phyloP scores from a whole-genome alignment of 2,888 invertebrate species.

The Mayetiola destructor region DNA sequence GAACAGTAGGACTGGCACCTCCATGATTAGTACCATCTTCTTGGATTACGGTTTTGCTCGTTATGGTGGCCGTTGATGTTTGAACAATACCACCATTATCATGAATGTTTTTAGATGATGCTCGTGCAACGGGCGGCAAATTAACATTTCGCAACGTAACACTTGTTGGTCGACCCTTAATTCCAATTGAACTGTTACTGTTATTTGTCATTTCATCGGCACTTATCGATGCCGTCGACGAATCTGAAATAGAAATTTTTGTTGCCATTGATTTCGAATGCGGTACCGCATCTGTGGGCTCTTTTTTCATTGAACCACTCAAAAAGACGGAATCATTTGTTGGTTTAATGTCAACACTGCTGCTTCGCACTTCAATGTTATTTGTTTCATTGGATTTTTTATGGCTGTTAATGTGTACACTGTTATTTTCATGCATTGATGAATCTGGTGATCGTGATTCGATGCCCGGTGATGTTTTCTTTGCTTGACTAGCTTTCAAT shows the following conservation, averaged over 20 bases:
- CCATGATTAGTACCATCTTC: constrained; percentile 8
- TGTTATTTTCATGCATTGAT: constrained; percentile 16
- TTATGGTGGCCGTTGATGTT: constrained; percentile 15
- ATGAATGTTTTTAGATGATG: constrained; percentile 14
- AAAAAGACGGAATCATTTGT: constrained; percentile 12
- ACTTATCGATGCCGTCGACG: constrained; percentile 14
- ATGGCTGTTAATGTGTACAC: constrained; percentile 15
- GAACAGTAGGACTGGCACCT: constrained; percentile 14
- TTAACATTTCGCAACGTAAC: constrained; percentile 30
- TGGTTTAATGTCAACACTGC: constrained; percentile 14
- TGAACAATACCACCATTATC: constrained; percentile 6
- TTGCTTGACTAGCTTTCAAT: constrained; percentile 56
- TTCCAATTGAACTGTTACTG: neutral
- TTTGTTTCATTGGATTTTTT: constrained; percentile 11
- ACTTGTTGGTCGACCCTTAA: constrained; percentile 26
- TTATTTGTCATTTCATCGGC: constrained; percentile 23
- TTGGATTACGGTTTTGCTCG: constrained; percentile 11
- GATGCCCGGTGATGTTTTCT: constrained; percentile 30
- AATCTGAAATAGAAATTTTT: constrained; percentile 17
- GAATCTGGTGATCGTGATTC: constrained; percentile 24
- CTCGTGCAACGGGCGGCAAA: constrained; percentile 26
- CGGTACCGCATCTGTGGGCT: constrained; percentile 15
- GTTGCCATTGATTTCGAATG: constrained; percentile 17
- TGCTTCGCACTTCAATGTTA: constrained; percentile 15
- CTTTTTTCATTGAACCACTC: constrained; percentile 3